phyloP scores from a whole-genome alignment of 2,888 invertebrate genomes.

The Drosophila colorata region DNA sequence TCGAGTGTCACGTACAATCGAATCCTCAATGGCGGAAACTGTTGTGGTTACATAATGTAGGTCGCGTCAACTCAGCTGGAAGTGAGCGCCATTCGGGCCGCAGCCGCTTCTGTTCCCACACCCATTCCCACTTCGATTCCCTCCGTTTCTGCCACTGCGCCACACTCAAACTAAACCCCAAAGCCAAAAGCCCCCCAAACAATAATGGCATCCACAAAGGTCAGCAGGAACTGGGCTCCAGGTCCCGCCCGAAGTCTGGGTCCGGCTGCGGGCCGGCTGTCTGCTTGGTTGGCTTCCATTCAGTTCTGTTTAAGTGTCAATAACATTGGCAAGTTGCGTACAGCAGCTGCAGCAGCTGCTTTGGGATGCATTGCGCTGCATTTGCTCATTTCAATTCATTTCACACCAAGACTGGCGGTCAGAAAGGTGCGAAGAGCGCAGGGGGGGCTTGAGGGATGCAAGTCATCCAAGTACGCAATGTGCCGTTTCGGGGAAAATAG shows the following conservation, averaged over 20 bases:
- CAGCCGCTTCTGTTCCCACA: background rate
- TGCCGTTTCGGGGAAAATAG: slow-evolving; percentile 66
- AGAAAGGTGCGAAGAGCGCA: background rate
- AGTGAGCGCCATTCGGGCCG: no score
- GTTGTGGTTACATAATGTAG: slow-evolving; percentile 95
- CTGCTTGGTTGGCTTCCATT: slow-evolving; percentile 62
- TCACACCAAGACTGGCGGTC: slow-evolving; percentile 51
- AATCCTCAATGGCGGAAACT: slow-evolving; percentile 94
- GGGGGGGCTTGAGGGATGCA: background rate
- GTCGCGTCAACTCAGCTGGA: slow-evolving; percentile 84
- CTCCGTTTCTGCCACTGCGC: background rate
- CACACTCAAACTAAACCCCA: slow-evolving; percentile 10
- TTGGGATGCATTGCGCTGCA: slow-evolving; percentile 43
- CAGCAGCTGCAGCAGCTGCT: slow-evolving; percentile 16
- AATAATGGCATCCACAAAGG: slow-evolving; percentile 21
- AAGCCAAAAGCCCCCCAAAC: slow-evolving; percentile 18
- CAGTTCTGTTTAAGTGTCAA: slow-evolving; percentile 77
- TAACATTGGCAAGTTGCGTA: slow-evolving; percentile 72
- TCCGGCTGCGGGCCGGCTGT: slow-evolving; percentile 41
- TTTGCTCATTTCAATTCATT: slow-evolving; percentile 79
- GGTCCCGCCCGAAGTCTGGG: slow-evolving; percentile 12
- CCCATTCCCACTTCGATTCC: no score
- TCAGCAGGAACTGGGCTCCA: slow-evolving; percentile 30
- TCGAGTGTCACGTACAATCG: slow-evolving; percentile 96
- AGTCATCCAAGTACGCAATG: slow-evolving; percentile 26